These are phyloP conservation scores for Onthophagus sagittarius DNA, from an alignment of 2,888 invertebrate species.

Conservation along the genomic window DNA sequence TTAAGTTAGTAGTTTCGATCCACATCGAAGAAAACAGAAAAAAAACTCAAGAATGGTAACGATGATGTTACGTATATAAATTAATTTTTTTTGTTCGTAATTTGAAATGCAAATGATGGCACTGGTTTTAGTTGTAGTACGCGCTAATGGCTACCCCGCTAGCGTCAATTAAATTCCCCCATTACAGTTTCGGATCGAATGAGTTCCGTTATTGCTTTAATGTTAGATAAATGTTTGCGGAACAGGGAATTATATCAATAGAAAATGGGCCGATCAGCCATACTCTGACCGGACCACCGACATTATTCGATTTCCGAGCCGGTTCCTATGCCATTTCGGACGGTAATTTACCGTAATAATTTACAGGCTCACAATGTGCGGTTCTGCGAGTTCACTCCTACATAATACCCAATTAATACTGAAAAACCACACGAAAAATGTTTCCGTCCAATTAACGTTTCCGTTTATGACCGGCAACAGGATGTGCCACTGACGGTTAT, in stretches of 20 bases:
- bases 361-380: neutral
- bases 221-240: slow-evolving; percentile 13
- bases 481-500: no score
- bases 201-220: slow-evolving; percentile 10
- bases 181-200: slow-evolving; percentile 8
- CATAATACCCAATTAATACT: neutral
- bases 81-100: neutral
- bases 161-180: slow-evolving; percentile 4
- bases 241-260: slow-evolving; percentile 6
- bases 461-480: neutral
- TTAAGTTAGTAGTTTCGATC: neutral
- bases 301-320: neutral
- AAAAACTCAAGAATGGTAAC: neutral
- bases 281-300: neutral
- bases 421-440: neutral
- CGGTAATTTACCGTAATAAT: neutral
- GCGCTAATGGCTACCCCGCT: neutral
- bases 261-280: neutral
- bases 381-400: neutral
- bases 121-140: neutral
- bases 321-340: neutral
- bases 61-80: neutral
- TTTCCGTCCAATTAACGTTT: neutral
- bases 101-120: neutral
- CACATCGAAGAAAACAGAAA: neutral